phyloP scores from a whole-genome alignment of 2,888 invertebrate species.

The Chaetoderma sp. region DNA sequence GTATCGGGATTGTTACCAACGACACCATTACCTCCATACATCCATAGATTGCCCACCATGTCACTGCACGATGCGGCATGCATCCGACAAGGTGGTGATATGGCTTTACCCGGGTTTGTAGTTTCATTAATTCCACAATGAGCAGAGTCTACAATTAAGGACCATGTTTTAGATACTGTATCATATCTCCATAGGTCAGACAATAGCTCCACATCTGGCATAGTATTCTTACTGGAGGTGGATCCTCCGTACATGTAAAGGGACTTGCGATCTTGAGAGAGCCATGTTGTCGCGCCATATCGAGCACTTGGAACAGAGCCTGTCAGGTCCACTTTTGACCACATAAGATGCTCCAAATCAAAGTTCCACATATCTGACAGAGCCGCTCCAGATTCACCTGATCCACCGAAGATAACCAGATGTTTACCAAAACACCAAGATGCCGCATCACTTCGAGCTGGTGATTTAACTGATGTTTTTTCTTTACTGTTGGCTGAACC shows the following conservation, averaged over 20 bases:
- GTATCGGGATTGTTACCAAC: not conserved
- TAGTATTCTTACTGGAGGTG: constrained; percentile 30
- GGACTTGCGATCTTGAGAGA: not conserved
- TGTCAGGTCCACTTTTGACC: not conserved
- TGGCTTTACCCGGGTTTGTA: too few species aligned
- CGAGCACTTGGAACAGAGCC: not conserved
- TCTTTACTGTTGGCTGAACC: not conserved
- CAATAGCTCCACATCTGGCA: too few species aligned
- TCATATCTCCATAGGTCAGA: not conserved
- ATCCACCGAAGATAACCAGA: constrained; percentile 52
- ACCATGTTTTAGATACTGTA: not conserved
- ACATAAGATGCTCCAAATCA: constrained; percentile 1
- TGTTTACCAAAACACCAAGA: constrained; percentile 48
- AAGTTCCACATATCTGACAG: constrained; percentile 20
- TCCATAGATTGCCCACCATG: constrained; percentile 1
- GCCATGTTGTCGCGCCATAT: constrained; percentile 10
- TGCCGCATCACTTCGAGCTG: constrained; percentile 44
- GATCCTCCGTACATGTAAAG: constrained; percentile 59
- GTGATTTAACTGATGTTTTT: constrained; percentile 33
- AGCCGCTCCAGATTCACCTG: not conserved
- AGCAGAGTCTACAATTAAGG: too few species aligned
- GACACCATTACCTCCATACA: constrained; percentile 6
- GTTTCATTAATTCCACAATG: too few species aligned
- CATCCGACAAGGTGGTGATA: not conserved
- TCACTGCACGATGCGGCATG: constrained; percentile 3